Evolutionary conservation across 2,113 vertebrate genomes (phyloP).

Genomic region (Cromileptes altivelis): DNA sequence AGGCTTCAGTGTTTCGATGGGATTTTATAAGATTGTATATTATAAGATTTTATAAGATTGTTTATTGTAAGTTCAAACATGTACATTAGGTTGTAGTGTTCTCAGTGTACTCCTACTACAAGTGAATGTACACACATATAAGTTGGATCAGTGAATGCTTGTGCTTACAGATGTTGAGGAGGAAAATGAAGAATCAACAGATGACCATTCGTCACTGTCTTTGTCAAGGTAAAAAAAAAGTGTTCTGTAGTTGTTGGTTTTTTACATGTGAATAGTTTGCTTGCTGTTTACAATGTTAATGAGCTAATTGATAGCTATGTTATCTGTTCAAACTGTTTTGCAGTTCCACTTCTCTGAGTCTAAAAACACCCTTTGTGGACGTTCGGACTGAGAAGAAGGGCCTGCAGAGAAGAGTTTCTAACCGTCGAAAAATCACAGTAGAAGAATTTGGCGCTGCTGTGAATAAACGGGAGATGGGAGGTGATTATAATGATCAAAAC

Average conservation of each 20-base stretch:
- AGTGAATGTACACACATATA: neutral
- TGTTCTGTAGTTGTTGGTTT: neutral
- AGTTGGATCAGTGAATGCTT: neutral
- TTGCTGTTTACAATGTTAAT: neutral
- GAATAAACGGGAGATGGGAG: slow-evolving; percentile 58
- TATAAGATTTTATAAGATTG: neutral
- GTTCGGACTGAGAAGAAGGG: slow-evolving; percentile 58
- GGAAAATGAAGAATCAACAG: slow-evolving; percentile 22
- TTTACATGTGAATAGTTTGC: neutral
- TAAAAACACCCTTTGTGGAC: slow-evolving; percentile 76
- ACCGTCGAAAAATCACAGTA: slow-evolving; percentile 65
- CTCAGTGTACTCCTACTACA: neutral
- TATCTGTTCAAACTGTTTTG: slow-evolving; percentile 21
- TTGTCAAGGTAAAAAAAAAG: slow-evolving; percentile 61
- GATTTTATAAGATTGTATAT: neutral
- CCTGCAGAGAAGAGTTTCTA: slow-evolving; percentile 67
- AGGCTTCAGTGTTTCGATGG: neutral
- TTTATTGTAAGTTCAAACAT: neutral
- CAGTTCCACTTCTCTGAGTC: slow-evolving; percentile 69
- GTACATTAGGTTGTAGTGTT: neutral
- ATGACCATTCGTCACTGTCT: slow-evolving; percentile 55
- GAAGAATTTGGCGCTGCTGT: slow-evolving; percentile 81
- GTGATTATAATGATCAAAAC: slow-evolving; percentile 27
- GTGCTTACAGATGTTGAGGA: slow-evolving; percentile 53
- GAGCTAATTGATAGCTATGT: neutral